Conservation (phyloP, 2,888 invertebrate genomes). For the Cosmia pyralina region DNA sequence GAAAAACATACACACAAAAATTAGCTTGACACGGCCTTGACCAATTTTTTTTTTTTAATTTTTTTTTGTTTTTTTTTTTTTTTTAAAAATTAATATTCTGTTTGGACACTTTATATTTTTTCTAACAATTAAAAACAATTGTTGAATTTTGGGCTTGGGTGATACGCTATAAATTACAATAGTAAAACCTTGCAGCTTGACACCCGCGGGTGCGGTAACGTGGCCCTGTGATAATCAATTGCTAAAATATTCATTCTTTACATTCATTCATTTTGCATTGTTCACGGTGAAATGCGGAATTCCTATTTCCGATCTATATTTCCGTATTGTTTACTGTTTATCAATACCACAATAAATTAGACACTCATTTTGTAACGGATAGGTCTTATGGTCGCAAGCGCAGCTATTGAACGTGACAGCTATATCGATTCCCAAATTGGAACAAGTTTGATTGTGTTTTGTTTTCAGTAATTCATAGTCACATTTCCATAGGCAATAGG, state of each 20-base stretch:
- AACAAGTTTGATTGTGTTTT: background rate
- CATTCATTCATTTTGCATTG: constrained; percentile 20
- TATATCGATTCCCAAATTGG: background rate
- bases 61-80: no score
- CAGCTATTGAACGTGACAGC: background rate
- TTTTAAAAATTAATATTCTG: constrained; percentile 46
- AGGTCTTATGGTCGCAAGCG: background rate
- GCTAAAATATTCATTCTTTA: constrained; percentile 45
- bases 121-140: background rate
- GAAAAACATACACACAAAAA: constrained; percentile 7
- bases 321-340: constrained; percentile 6
- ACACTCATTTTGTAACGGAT: no score
- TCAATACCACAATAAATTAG: background rate
- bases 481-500: background rate
- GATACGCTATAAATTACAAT: constrained; percentile 24
- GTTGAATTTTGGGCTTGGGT: background rate
- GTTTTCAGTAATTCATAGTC: background rate
- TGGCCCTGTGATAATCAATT: constrained; percentile 26
- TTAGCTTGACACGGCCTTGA: constrained; percentile 23
- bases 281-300: constrained; percentile 49
- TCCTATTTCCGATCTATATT: constrained; percentile 45
- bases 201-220: background rate
- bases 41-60: no score
- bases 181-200: constrained; percentile 38
- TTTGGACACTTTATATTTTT: constrained; percentile 29